A percentile compares a stretch with the other conserved stretches of the same genome.
Conservation (phyloP, 1,140 invertebrate genomes). For the Kradibia gibbosae region DNA sequence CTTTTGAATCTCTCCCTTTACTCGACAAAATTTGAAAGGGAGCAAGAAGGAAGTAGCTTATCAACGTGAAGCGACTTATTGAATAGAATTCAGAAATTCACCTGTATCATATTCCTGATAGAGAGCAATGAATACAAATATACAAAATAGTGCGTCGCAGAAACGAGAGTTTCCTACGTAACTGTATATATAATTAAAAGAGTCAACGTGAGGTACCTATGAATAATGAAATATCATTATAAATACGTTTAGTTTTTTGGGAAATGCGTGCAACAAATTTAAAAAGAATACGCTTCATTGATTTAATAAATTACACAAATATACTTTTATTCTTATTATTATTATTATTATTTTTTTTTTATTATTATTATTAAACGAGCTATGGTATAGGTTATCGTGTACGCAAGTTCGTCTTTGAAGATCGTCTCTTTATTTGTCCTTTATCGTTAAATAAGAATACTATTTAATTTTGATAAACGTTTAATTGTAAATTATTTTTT, state of each 20-base stretch:
- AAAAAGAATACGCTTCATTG: background rate
- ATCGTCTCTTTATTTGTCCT: conserved; percentile 22
- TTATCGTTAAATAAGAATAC: conserved; percentile 49
- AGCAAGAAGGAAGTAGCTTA: no score
- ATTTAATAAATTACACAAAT: background rate
- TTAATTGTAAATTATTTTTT: conserved; percentile 41
- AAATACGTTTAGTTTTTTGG: background rate
- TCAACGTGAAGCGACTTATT: no score
- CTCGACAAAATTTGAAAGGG: no score
- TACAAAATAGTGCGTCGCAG: conserved; percentile 63
- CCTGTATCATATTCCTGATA: no score
- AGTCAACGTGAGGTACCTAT: background rate
- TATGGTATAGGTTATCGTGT: conserved; percentile 11
- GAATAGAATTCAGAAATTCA: no score
- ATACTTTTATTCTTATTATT: conserved; percentile 4
- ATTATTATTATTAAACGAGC: background rate
- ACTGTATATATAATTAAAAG: conserved; percentile 55
- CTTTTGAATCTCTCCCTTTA: no score
- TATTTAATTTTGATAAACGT: conserved; percentile 48
- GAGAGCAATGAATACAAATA: conserved; percentile 22
- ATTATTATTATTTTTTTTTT: background rate
- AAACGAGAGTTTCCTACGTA: conserved; percentile 63
- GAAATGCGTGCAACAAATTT: background rate
- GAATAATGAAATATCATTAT: background rate
- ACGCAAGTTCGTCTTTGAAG: conserved; percentile 16